A percentile compares a stretch with the other conserved stretches of the same genome.
phyloP scores from a whole-genome alignment of 2,797 vertebrate genomes.

The Phrynocephalus guinanensis region DNA sequence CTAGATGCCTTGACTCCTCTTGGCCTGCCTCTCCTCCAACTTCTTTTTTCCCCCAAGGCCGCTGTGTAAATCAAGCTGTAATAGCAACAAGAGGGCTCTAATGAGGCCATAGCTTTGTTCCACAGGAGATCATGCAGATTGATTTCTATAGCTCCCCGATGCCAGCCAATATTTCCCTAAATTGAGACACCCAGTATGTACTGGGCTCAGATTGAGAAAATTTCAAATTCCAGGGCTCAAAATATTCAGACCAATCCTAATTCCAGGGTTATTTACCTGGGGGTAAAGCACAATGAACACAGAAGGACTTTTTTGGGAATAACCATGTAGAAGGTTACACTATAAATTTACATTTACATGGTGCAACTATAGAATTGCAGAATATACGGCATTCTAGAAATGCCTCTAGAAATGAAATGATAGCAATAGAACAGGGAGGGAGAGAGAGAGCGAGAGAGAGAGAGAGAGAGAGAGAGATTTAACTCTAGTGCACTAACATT shows the following conservation, averaged over 20 bases:
- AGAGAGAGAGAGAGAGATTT: too few relatives aligned
- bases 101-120: neutral
- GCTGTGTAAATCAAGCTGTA: neutral
- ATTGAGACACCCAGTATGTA: neutral
- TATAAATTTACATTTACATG: neutral
- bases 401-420: neutral
- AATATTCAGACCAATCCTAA: neutral
- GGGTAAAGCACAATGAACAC: neutral
- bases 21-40: neutral
- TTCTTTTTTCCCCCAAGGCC: slow-evolving; percentile 19
- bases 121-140: neutral
- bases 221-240: neutral
- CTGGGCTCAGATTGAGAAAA: neutral
- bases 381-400: neutral
- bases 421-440: neutral
- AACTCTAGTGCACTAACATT: neutral
- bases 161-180: slow-evolving; percentile 6
- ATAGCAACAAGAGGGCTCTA: neutral
- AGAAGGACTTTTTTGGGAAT: neutral
- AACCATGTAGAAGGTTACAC: neutral
- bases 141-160: neutral
- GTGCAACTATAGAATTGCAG: neutral
- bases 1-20: neutral
- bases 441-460: neutral
- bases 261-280: neutral